Percentiles rank a stretch among this genome's conserved stretches.
Evolutionary conservation across 2,113 vertebrate species (phyloP).

Genomic region (Apodemus speciosus): DNA sequence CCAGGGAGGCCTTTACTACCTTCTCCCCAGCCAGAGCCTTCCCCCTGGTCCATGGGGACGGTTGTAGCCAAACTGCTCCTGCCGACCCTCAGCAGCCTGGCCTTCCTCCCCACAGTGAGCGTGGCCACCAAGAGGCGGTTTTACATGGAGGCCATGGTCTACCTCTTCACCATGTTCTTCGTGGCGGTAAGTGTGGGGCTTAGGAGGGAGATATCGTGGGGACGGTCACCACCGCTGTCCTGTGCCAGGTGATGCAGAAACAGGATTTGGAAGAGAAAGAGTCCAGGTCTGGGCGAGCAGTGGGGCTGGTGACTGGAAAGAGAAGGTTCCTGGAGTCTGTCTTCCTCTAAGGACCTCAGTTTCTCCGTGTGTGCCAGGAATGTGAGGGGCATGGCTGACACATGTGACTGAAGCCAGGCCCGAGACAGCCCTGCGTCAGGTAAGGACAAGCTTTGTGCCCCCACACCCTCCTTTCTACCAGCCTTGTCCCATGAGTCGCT

Average conservation of each 20-base stretch:
- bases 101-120: slow-evolving; percentile 93
- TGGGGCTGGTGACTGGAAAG: not conserved
- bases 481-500: fast-evolving
- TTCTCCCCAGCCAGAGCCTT: not conserved
- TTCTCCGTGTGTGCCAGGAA: not conserved
- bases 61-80: slow-evolving; percentile 95
- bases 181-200: slow-evolving; percentile 88
- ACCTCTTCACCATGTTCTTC: slow-evolving; percentile 99
- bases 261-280: not conserved
- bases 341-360: not conserved
- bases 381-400: not conserved
- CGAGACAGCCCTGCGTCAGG: fast-evolving
- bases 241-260: too few species aligned
- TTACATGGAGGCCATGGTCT: slow-evolving; percentile 99
- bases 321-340: too few species aligned
- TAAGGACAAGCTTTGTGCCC: not conserved
- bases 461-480: not conserved
- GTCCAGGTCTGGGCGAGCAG: not conserved
- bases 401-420: not conserved
- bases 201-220: not conserved
- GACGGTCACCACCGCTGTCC: fast-evolving
- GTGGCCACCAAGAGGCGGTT: slow-evolving; percentile 94
- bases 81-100: slow-evolving; percentile 95
- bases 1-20: not conserved
- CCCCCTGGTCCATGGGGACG: slow-evolving; percentile 88